Base-by-base conservation (phyloP, 2,888 invertebrate genomes). In the Folsomia manolachei region DNA sequence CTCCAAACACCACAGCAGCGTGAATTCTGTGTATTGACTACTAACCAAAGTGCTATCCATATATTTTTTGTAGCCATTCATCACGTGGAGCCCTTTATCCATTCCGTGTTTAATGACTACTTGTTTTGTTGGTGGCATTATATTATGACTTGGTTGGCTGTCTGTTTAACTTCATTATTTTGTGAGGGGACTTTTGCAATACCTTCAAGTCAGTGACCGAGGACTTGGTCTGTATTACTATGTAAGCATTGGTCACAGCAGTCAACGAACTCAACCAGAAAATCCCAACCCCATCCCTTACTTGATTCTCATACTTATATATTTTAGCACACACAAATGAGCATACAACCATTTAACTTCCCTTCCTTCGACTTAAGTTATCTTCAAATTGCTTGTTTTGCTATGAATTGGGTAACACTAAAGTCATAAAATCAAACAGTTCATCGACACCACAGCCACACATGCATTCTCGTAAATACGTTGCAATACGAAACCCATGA, bases 111-210 rank as follows among this genome's bases (percentile, higher is more conserved):
- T 51, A 9, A 51, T 51, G 51, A 51, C 18, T 51, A 18, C 51
- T 51, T 56, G 21, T 21, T 18, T 56, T 56, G 18, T n/a, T 56
- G 56, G 56, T 56, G n/a, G n/a, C n/a, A n/a, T n/a, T n/a, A n/a
- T n/a, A n/a, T n/a, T n/a, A n/a, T n/a, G n/a, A n/a, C n/a, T n/a
- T 56, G 21, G 19, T 56, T 56, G 18, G 19, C 4, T 56, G n/a
- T n/a, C n/a, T n/a, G n/a, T n/a, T n/a, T n/a, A n/a, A n/a, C n/a
- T n/a, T n/a, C n/a, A n/a, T n/a, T n/a, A n/a, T n/a, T n/a, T n/a
- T n/a, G n/a, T 21, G 18, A 21, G 56, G n/a, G 56, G 18, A 56
- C 56, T 56, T 56, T 56, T 56, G 56, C 56, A 56, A 56, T 56
- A 56, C 56, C 18, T 56, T 18, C 19, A 56, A 56, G 56, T 56